Conservation (phyloP, 2,113 vertebrate genomes). For the Eretmochelys imbricata region DNA sequence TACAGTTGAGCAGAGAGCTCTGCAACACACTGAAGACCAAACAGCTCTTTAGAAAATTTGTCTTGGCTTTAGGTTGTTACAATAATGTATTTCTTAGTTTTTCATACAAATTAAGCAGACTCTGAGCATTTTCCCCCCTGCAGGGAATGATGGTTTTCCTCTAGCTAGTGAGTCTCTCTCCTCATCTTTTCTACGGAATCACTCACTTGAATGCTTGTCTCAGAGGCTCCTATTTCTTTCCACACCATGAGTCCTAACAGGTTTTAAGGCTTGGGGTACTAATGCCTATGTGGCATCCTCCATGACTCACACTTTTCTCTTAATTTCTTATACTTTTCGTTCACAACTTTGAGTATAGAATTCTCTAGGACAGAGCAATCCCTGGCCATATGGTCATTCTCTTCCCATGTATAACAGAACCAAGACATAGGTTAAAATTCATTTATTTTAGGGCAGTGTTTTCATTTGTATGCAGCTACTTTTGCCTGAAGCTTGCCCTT, state of each 20-base stretch:
- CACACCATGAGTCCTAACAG: background rate
- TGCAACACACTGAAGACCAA: background rate
- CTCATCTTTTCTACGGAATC: background rate
- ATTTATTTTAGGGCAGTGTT: background rate
- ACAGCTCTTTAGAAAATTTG: background rate
- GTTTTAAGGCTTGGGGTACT: background rate
- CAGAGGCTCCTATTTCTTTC: background rate
- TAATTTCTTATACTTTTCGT: constrained; percentile 13
- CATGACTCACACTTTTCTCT: background rate
- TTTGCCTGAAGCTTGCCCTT: background rate
- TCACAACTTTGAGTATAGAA: background rate
- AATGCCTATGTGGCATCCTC: background rate
- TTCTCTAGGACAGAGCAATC: background rate
- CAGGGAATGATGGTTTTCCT: background rate
- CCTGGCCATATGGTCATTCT: background rate
- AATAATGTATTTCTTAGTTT: background rate
- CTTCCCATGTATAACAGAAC: background rate
- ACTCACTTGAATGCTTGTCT: background rate
- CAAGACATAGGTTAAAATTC: background rate
- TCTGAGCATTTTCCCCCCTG: background rate
- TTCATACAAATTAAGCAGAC: background rate
- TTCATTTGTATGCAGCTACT: background rate
- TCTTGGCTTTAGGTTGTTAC: background rate
- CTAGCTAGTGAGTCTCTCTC: background rate
- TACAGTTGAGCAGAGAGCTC: background rate